Evolutionary conservation across 2,113 vertebrate species (phyloP).

Genomic region (Pteronura brasiliensis): DNA sequence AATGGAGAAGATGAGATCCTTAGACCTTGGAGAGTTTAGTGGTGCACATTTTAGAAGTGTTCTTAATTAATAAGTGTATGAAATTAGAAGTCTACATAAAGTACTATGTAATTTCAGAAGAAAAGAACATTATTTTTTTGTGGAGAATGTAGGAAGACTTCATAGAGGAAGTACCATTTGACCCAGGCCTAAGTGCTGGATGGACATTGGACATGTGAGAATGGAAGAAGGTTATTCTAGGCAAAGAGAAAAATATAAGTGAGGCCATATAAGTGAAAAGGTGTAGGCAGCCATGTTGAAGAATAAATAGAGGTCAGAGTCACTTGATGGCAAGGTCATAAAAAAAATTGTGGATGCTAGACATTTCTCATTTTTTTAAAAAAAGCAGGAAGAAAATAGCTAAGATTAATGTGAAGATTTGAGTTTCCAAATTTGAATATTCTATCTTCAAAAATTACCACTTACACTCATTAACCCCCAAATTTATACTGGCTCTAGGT

Average conservation of each 20-base stretch:
- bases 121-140: neutral
- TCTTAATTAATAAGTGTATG: neutral
- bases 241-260: neutral
- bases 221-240: neutral
- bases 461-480: neutral
- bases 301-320: neutral
- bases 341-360: neutral
- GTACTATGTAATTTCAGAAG: neutral
- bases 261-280: neutral
- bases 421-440: neutral
- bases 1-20: neutral
- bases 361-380: neutral
- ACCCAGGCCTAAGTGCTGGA: neutral
- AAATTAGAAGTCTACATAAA: neutral
- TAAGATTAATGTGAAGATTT: conserved; percentile 34
- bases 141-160: neutral
- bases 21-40: neutral
- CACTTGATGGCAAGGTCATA: neutral
- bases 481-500: neutral
- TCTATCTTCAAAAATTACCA: neutral
- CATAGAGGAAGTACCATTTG: neutral
- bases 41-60: neutral
- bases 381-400: neutral
- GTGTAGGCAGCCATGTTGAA: neutral
- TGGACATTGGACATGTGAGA: neutral